Base-by-base conservation (phyloP, 2,888 invertebrate species). In the Leptarthrus brevirostris region DNA sequence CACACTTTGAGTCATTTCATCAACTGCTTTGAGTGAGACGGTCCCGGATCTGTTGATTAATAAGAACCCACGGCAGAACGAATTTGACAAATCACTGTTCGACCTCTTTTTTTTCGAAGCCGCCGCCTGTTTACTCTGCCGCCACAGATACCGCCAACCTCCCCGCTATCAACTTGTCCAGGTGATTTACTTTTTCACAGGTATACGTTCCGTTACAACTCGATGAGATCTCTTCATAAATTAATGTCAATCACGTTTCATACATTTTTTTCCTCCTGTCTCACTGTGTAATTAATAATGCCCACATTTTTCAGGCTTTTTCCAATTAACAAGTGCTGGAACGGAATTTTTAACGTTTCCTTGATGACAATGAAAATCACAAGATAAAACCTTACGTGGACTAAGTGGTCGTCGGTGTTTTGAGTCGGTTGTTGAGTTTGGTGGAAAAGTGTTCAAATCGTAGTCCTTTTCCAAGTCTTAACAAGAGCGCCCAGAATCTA, bases 31-130 rank as follows among this genome's bases (percentile, higher is more conserved):
- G 24, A 26, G 8, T 47, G 8, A 20, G 44, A 26, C 6, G 53
- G 58, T 18, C 22, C 24, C 20, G 26, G 26, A 44, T n/a, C 64
- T 24, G 64, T 56, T 75, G 75, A 75, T 75, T 75, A 75, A 74
- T 75, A 74, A 72, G 74, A 52, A 74, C 72, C 61, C 26, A 18
- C 54, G 75, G 58, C 75, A 75, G 72, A 72, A 75, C 75, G 69
- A 75, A 75, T 74, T 75, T 75, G 75, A 75, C 75, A 75, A 75
- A 75, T 75, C 75, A 72, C 69, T 69, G 66, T 16, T 34, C 49
- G 56, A 30, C 24, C 53, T 24, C 61, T 73, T 49, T 61, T 73
- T 49, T 61, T 64, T 20, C 30, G 18, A n/a, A 20, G 20, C 22
- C 53, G 49, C 52, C 53, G 61, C 26, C 47, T 47, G 61, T 71